Conservation (phyloP, 2,113 vertebrate genomes). For the Trinectes maculatus region DNA sequence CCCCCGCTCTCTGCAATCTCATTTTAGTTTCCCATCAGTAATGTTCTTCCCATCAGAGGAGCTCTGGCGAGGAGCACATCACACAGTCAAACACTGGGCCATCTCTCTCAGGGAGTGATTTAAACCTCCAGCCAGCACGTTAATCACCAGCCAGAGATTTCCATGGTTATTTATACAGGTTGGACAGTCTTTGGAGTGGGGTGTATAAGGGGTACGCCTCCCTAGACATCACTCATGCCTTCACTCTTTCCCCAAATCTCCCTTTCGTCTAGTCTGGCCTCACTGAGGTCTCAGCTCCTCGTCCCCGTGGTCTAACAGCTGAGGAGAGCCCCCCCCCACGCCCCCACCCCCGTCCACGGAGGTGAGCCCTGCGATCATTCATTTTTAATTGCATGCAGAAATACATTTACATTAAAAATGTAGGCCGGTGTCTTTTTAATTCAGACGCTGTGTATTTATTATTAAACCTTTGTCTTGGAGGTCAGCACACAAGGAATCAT, state of each 20-base stretch:
- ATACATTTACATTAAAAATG: conserved; percentile 86
- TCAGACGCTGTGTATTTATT: conserved; percentile 83
- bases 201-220: conserved; percentile 49
- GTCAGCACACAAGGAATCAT: conserved; percentile 77
- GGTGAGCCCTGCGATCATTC: conserved; percentile 74
- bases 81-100: conserved; percentile 63
- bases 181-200: conserved; percentile 68
- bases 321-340: conserved; percentile 40
- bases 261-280: conserved; percentile 32
- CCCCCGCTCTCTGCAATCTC: conserved; percentile 71
- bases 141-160: conserved; percentile 72
- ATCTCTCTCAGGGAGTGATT: conserved; percentile 71
- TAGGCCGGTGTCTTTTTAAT: conserved; percentile 82
- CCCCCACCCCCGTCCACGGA: conserved; percentile 36
- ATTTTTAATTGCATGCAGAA: conserved; percentile 85
- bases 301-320: conserved; percentile 58
- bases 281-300: conserved; percentile 20
- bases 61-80: conserved; percentile 72
- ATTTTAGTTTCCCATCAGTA: conserved; percentile 81
- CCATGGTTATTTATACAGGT: conserved; percentile 66
- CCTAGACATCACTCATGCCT: conserved; percentile 38
- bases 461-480: conserved; percentile 83
- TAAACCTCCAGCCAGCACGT: conserved; percentile 63
- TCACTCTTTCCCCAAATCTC: conserved; percentile 16
- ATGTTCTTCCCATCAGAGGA: conserved; percentile 72